Conservation (phyloP, 2,888 invertebrate species). For the Nebria brevicollis region DNA sequence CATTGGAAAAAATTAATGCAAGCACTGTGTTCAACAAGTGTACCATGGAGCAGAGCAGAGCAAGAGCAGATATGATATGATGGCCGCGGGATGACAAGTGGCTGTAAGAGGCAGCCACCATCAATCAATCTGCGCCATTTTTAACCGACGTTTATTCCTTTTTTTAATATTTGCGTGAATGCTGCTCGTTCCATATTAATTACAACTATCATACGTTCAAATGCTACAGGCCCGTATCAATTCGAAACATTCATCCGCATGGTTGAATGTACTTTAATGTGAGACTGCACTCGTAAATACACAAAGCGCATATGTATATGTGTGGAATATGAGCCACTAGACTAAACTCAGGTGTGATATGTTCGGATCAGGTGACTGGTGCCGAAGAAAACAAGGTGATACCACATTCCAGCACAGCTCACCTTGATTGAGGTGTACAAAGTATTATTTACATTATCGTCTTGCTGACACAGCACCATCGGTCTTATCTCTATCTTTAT, state of each 20-base stretch:
- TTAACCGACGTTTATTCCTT: constrained; percentile 43
- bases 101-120: constrained; percentile 40
- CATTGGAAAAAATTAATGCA: constrained; percentile 47
- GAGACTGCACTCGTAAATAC: background rate
- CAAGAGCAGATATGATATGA: constrained; percentile 31
- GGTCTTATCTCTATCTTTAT: background rate
- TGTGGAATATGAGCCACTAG: background rate
- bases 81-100: constrained; percentile 43
- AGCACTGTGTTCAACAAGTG: constrained; percentile 45
- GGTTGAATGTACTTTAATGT: too few relatives aligned
- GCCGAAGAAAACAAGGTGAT: constrained; percentile 8
- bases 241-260: background rate
- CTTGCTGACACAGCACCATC: background rate
- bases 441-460: background rate
- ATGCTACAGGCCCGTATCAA: background rate
- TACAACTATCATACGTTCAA: background rate
- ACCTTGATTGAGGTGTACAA: background rate
- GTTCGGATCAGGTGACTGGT: background rate
- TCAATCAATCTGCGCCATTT: constrained; percentile 46
- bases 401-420: constrained; percentile 6
- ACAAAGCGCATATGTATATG: background rate
- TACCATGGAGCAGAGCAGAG: constrained; percentile 19
- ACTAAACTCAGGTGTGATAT: constrained; percentile 20
- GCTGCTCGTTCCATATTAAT: constrained; percentile 19
- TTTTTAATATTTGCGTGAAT: constrained; percentile 42